Base-by-base conservation (phyloP, 2,888 invertebrate genomes). In the Therioaphis trifolii region DNA sequence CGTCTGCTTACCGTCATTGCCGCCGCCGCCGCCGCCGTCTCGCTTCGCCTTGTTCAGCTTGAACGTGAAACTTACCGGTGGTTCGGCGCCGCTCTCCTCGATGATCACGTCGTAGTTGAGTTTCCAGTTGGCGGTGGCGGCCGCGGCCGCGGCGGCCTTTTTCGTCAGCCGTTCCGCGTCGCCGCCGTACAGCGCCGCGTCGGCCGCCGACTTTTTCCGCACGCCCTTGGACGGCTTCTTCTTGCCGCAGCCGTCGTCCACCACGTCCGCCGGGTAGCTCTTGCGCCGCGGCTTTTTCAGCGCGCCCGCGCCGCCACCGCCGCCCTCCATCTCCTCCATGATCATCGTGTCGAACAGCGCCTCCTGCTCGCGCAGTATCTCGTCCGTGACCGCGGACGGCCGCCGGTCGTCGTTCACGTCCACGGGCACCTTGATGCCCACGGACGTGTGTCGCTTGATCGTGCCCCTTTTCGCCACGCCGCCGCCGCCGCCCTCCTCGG, bases 381-480 rank as follows among this genome's bases (percentile, higher is more conserved):
- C 68, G 87, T 89, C 68, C 87, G 88, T 58, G n/a, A n/a, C n/a
- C 87, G 89, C 69, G 84, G 86, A 21, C 14, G 82, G 72, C n/a
- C 82, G 82, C 4, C 82, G 43, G 35, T 84, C 63, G 24, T 75
- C 68, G n/a, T 35, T 72, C 29, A 55, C 68, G n/a, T 35, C 66
- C 29, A 55, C 66, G 15, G 91, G 87, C 69, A 90, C 88, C 18
- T 89, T 87, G 18, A 87, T 88, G 88, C 85, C 84, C 86, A 66
- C 79, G 15, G 85, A 78, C 82, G 86, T 82, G 85, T 85, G 86
- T 85, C 87, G 84, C 46, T 86, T 86, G 40, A 86, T 85, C 52
- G 86, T 85, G 1, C 85, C 86, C 72, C 86, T 86, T 18, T 87
- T 86, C 15, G 86, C 82, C 52, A 86, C 78, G 66, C 88, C 88